Base-by-base conservation (phyloP, 2,797 vertebrate genomes). In the Hypotaenidia philippensis region DNA sequence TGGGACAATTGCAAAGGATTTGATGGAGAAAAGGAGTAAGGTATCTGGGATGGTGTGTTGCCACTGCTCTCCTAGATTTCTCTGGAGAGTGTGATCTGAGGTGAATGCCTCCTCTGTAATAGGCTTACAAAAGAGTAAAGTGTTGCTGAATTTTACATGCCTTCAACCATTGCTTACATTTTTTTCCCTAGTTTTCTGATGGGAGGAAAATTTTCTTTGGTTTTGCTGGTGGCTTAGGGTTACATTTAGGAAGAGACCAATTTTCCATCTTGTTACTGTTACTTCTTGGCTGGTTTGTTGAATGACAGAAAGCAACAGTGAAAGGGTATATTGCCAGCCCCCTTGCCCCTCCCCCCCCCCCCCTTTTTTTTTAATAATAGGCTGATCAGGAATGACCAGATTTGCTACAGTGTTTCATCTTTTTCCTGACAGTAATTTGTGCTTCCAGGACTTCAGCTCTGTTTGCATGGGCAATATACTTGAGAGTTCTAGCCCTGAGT, bases 311-410 rank as follows among this genome's bases (percentile, higher is more conserved):
- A 76, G 31, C n/a, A 64, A 29, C 45, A 79, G 50, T 36, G 20
- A 60, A 80, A 59, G 31, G 10, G 3, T 74, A 32, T 52, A 12
- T 63, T 78, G 34, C 25, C 63, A 55, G 64, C 7, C 19, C 16
- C 3, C 2, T 26, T 49, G 13, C 7, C 3, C 1, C 2, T 4
- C 20, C 5, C 2, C 1, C 1, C 2, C 5, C 20, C 5, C 4
- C 1, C 19, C 7, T 45, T 45, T 55, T 23, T 38, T 52, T 25
- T 26, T 49, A 45, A 45, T 1, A 13, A 8, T 15, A 44, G 41
- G 34, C 9, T 69, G 14, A n/a, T 86, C 59, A 65, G 49, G 69
- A 85, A 19, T 71, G 23, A 71, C 5, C 10, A n/a, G 22, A 25
- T 68, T 72, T 75, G n/a, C 55, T 74, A n/a, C 19, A 22, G 44